Base-by-base conservation (phyloP, 2,113 vertebrate genomes). In the Ancistrus triradiatus region DNA sequence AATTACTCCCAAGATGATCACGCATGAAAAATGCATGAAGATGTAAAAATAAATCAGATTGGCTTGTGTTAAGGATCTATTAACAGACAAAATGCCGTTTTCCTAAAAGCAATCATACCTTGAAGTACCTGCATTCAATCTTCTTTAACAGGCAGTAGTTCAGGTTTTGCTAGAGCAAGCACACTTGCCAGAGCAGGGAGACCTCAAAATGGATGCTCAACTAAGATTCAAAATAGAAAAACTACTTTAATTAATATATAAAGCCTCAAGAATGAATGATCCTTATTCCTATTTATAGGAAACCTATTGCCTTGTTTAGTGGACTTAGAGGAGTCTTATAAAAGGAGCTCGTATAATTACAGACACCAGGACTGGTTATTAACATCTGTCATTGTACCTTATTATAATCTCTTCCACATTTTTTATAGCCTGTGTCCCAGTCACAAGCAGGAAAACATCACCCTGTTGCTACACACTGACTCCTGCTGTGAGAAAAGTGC, bases 401-500 rank as follows among this genome's bases (percentile, higher is more conserved):
- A 68, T 73, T 74, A 79, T 76, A 70, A 48, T n/a, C 49, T 57
- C 28, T 44, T 62, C 50, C 44, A 53, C 80, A 70, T 19, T 35
- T 13, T 53, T 19, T 43, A 35, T 56, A 60, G 68, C 51, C 52
- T 68, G n/a, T 70, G 63, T 59, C 48, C 24, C 24, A 11, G 74
- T 1, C 66, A 65, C 59, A 47, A 37, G 73, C 47, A 66, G 68
- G 50, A 27, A n/a, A 73, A 76, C 63, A 15, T 46, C 71, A 63
- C 48, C 74, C 69, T 71, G 51, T 40, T 67, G 74, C 67, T 84
- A 78, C 81, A 86, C 83, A 79, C 80, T 66, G 53, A 64, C 68
- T 28, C 78, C 58, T 73, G 73, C 71, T 74, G 74, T 61, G 1
- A 77, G 81, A 83, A 83, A 81, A 83, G 79, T 76, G 33, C 11